Base-by-base conservation (phyloP, 2,888 invertebrate species). In the Cephus runcator region DNA sequence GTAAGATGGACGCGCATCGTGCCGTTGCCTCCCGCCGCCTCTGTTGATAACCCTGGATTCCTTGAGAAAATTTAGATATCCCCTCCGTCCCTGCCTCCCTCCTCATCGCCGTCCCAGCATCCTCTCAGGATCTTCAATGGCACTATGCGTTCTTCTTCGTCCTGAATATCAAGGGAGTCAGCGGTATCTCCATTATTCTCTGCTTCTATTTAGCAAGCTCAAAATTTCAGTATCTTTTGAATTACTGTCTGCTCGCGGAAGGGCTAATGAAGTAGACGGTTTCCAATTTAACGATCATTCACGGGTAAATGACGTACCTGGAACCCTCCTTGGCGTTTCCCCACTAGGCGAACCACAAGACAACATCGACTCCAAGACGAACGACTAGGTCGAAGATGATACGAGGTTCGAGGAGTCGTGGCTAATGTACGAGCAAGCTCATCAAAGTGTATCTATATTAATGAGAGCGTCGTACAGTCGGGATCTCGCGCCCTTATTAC, bases 401-500 rank as follows among this genome's bases (percentile, higher is more conserved):
- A 31, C 71, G 11, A 71, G 71, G 71, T 31, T 33, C 23, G 23
- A n/a, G 73, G 74, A 69, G 74, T 9, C 31, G 11, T 33, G 15
- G 31, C 33, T 33, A 33, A 33, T 71, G 71, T 33, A 33, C 71
- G 56, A 36, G 56, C 73, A 73, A 34, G 73, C 83, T 85, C 85
- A 84, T 85, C 83, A 84, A 82, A 83, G 83, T 73, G 82, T 80
- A 84, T 85, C 85, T 85, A 85, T 85, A 85, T 85, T 85, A 85
- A 85, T 85, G 85, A 85, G 80, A 78, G 80, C 75, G 77, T 77
- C 77, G 75, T 73, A 76, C 75, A 76, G 69, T 73, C 76, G 40
- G 75, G 77, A 78, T 73, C 80, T 80, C 77, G 73, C 81, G 76
- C 36, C 81, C 79, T 81, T 81, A 81, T 80, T 81, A 82, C 80